These are phyloP conservation scores for Natator depressus DNA, from an alignment of 2,113 vertebrate species.

Conservation along the genomic window DNA sequence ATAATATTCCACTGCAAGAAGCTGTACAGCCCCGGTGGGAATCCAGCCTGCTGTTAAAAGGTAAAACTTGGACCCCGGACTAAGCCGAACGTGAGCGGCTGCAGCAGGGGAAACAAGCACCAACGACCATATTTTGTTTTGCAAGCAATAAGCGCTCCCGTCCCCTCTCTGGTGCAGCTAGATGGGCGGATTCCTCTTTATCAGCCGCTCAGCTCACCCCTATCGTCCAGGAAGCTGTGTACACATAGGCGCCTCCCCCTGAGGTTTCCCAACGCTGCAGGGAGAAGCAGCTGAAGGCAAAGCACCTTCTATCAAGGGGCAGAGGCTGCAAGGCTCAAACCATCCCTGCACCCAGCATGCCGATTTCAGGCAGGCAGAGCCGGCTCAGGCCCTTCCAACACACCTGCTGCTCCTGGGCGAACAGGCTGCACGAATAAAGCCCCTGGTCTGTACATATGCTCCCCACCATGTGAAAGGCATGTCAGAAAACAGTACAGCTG, in stretches of 20 bases:
- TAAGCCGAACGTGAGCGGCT: rapidly evolving
- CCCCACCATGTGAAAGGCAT: constrained; percentile 70
- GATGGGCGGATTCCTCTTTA: constrained; percentile 72
- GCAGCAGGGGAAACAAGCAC: rapidly evolving
- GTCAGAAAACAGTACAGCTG: constrained; percentile 58
- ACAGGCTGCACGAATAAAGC: constrained; percentile 62
- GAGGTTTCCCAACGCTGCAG: constrained; percentile 21
- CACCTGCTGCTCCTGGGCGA: constrained; percentile 60
- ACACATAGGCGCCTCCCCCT: constrained; percentile 45
- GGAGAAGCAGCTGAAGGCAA: constrained; percentile 25
- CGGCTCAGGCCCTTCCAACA: background rate
- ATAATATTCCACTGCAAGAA: rapidly evolving
- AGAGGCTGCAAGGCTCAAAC: constrained; percentile 66
- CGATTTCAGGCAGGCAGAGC: constrained; percentile 50
- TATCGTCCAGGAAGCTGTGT: constrained; percentile 68
- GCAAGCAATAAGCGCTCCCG: background rate
- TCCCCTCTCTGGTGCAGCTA: constrained; percentile 43
- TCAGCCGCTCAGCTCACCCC: constrained; percentile 61
- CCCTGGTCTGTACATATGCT: constrained; percentile 67
- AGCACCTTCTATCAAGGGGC: constrained; percentile 69
- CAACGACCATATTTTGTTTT: background rate
- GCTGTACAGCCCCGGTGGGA: background rate
- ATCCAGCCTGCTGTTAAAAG: background rate
- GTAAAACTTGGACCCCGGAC: background rate
- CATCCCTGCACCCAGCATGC: constrained; percentile 12